These are phyloP conservation scores for Ceratothoa steindachneri DNA, from an alignment of 2,888 invertebrate genomes.

Conservation along the genomic window DNA sequence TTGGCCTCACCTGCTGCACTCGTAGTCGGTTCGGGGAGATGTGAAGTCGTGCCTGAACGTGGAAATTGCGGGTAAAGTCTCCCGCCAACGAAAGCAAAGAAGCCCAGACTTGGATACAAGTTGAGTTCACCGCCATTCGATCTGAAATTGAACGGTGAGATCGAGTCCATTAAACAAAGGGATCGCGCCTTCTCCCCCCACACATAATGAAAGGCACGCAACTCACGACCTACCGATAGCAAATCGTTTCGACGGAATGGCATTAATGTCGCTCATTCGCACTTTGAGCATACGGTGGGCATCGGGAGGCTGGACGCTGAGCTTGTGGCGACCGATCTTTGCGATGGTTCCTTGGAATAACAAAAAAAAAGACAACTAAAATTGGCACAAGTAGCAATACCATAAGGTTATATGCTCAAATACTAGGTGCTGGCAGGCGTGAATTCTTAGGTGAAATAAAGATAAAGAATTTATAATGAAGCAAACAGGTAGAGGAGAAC, in stretches of 20 bases:
- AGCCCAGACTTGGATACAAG: constrained; percentile 41
- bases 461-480: too few species aligned
- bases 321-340: constrained; percentile 36
- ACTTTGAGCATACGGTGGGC: constrained; percentile 25
- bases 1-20: constrained; percentile 44
- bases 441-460: too few species aligned
- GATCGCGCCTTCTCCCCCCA: too few species aligned
- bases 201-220: too few species aligned
- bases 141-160: constrained; percentile 17
- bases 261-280: constrained; percentile 23
- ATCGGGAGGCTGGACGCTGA: constrained; percentile 38
- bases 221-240: constrained; percentile 36
- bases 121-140: constrained; percentile 31
- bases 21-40: constrained; percentile 41
- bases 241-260: constrained; percentile 33
- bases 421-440: too few species aligned
- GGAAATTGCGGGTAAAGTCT: constrained; percentile 40
- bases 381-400: too few species aligned
- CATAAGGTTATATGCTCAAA: too few species aligned
- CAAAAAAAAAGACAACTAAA: neutral
- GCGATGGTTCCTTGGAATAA: constrained; percentile 44
- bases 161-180: too few species aligned
- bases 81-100: constrained; percentile 43
- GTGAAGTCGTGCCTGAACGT: constrained; percentile 23
- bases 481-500: too few species aligned